Base-by-base conservation (phyloP, 1,140 invertebrate species). In the Panagrolaimus sp. region DNA sequence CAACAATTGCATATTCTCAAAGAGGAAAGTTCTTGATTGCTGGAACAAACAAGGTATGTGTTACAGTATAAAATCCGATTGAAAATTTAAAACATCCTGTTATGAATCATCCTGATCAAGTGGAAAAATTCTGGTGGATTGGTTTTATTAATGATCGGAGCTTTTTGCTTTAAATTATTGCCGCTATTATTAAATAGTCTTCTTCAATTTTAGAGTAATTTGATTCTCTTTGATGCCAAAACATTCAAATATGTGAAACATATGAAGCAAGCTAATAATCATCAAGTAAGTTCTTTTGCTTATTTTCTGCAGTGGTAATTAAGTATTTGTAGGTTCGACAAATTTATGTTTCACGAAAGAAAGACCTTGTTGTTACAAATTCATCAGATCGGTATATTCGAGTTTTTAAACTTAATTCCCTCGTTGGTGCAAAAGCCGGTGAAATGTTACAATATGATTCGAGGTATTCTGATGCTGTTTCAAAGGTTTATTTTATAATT, bases 191-290 rank as follows among this genome's bases (percentile, higher is more conserved):
- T 24, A 7, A 58, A 21, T 24, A 9, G 14, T 58, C n/a, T n/a
- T n/a, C n/a, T 21, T 21, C 52, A 21, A 12, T 58, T 28, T 28
- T n/a, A 38, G 32, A 38, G 32, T 7, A 38, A 58, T 58, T n/a
- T 58, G 17, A 58, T 58, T 8, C 21, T 58, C 52, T 58, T 58
- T 28, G 52, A 58, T 28, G 28, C 21, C 17, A 28, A 58, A 17
- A 58, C 52, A 12, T 58, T 58, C 17, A n/a, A 58, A 58, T 58
- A 58, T n/a, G 52, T 58, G 10, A 58, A 58, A 28, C 52, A 58
- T 28, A 26, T 58, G 21, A 21, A 28, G 17, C 52, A 26, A 12
- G 52, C 21, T 14, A 21, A 58, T 26, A 58, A 12, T 28, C 52
- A 14, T 24, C 52, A 58, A 58, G 28, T 38, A 38, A 38, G 7